These are phyloP conservation scores for Sussaba pulchella DNA, from an alignment of 2,888 invertebrate genomes.

Conservation along the genomic window DNA sequence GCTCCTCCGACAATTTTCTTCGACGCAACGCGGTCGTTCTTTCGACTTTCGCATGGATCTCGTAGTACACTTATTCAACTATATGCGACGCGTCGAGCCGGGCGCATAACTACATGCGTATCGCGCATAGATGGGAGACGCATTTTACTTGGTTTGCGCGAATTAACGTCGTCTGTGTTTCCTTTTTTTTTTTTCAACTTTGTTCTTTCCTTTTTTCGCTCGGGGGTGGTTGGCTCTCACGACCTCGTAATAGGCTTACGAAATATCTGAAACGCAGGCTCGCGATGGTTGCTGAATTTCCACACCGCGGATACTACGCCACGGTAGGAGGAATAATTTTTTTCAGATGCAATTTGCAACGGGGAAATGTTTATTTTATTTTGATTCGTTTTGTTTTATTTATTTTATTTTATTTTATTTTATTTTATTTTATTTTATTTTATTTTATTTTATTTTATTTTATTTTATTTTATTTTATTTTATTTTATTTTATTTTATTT, in stretches of 20 bases:
- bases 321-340: neutral
- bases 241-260: slow-evolving; percentile 35
- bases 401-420: neutral
- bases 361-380: neutral
- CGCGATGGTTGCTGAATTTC: neutral
- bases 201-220: slow-evolving; percentile 24
- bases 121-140: slow-evolving; percentile 17
- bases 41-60: slow-evolving; percentile 3
- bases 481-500: too few relatives aligned
- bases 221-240: slow-evolving; percentile 44
- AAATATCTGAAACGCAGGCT: slow-evolving; percentile 26
- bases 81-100: neutral
- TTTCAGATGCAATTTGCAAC: neutral
- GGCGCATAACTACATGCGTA: slow-evolving; percentile 22
- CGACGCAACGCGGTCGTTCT: neutral
- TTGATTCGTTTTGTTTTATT: neutral
- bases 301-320: neutral
- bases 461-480: too few relatives aligned
- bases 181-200: neutral
- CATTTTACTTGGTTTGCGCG: slow-evolving; percentile 33
- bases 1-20: slow-evolving; percentile 2
- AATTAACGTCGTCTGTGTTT: slow-evolving; percentile 30
- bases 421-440: neutral
- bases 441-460: neutral
- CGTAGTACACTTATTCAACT: slow-evolving; percentile 23